phyloP scores from a whole-genome alignment of 2,113 vertebrate genomes.

The Ptilonorhynchus violaceus region DNA sequence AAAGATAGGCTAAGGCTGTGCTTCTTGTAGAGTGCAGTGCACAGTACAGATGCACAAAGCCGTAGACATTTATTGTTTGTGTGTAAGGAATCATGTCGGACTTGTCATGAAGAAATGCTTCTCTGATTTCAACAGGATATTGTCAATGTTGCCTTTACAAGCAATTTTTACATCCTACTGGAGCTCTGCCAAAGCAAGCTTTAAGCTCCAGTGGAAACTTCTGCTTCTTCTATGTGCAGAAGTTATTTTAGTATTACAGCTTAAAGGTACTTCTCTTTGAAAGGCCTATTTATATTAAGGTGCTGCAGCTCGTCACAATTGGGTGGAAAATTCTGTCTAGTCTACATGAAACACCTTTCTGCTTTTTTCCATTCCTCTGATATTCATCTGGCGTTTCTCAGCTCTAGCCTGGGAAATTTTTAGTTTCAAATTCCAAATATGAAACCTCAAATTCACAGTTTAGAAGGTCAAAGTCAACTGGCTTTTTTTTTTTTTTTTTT shows the following conservation, averaged over 20 bases:
- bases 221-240: not conserved
- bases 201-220: not conserved
- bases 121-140: not conserved
- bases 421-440: not conserved
- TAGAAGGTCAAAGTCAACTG: not conserved
- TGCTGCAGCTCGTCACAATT: not conserved
- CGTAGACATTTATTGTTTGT: not conserved
- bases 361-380: not conserved
- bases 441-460: not conserved
- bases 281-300: not conserved
- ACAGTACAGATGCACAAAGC: not conserved
- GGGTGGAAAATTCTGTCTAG: not conserved
- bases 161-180: not conserved
- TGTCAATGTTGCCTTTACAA: not conserved
- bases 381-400: not conserved
- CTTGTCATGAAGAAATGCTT: not conserved
- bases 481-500: not conserved
- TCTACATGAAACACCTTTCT: not conserved
- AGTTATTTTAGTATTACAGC: not conserved
- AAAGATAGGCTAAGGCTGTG: not conserved
- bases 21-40: accelerated
- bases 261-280: not conserved
- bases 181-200: not conserved
- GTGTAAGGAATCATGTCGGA: not conserved
- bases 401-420: not conserved